Conservation (phyloP, 2,888 invertebrate genomes). For the Ophion costatus region DNA sequence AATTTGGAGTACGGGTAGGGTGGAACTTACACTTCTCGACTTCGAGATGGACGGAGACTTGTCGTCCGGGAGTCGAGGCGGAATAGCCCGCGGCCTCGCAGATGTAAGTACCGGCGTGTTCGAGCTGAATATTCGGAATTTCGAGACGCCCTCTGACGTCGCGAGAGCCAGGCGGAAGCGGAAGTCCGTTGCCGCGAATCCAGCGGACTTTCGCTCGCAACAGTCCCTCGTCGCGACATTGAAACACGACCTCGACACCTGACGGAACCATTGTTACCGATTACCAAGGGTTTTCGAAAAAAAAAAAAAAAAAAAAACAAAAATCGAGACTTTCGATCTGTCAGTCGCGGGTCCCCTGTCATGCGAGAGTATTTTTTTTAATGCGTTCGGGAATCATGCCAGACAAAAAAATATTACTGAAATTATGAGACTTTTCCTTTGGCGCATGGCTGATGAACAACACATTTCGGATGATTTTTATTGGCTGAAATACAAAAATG, state of each 20-base stretch:
- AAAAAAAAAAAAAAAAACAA: conserved; percentile 6
- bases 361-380: conserved; percentile 21
- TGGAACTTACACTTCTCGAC: conserved; percentile 91
- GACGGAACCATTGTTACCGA: conserved; percentile 47
- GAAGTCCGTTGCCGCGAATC: conserved; percentile 89
- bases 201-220: conserved; percentile 90
- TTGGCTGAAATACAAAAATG: conserved; percentile 48
- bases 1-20: background rate
- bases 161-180: conserved; percentile 90
- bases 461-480: conserved; percentile 40
- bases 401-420: conserved; percentile 44
- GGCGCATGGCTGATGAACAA: conserved; percentile 11
- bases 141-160: conserved; percentile 92
- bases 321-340: conserved; percentile 29
- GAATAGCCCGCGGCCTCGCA: conserved; percentile 91
- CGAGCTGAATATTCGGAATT: conserved; percentile 91
- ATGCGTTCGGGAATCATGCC: conserved; percentile 50
- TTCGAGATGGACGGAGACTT: conserved; percentile 88
- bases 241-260: conserved; percentile 97
- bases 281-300: background rate
- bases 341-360: conserved; percentile 22
- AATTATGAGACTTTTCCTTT: conserved; percentile 34
- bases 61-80: conserved; percentile 86
- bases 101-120: conserved; percentile 92
- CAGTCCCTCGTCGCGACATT: conserved; percentile 96